Percentiles rank a stretch among this genome's conserved stretches.
Conservation (phyloP, 2,113 vertebrate species). For the Lynx canadensis region DNA sequence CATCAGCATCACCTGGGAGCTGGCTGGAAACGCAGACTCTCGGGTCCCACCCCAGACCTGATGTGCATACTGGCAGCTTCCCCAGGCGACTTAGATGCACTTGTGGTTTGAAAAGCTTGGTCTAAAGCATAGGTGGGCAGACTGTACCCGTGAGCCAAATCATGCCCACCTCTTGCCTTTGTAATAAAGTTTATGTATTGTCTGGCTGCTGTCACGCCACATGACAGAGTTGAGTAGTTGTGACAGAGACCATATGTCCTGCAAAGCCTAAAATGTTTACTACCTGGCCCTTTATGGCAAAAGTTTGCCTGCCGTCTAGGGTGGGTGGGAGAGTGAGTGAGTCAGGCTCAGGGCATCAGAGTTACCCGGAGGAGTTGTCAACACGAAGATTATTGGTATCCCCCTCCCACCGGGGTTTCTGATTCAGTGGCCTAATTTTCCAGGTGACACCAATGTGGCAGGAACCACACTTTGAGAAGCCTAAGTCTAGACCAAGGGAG, state of each 20-base stretch:
- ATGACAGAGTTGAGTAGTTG: not conserved
- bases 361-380: not conserved
- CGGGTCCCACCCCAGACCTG: not conserved
- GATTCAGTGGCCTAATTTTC: not conserved
- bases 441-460: rapidly evolving
- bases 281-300: not conserved
- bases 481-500: not conserved
- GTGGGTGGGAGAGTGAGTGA: not conserved
- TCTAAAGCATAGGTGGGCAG: not conserved
- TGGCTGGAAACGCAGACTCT: not conserved
- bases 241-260: not conserved
- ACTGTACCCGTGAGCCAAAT: not conserved
- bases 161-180: not conserved
- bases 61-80: not conserved
- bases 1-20: not conserved
- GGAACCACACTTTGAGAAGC: not conserved
- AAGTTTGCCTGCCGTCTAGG: not conserved
- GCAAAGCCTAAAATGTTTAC: not conserved
- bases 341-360: too few species aligned
- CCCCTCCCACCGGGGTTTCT: not conserved
- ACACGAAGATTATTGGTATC: too few species aligned
- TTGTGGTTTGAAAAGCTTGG: not conserved
- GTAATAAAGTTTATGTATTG: not conserved
- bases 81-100: not conserved
- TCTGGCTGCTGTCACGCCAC: not conserved